Evolutionary conservation across 2,797 vertebrate genomes (phyloP).

Genomic region (Enteromius viviparus): DNA sequence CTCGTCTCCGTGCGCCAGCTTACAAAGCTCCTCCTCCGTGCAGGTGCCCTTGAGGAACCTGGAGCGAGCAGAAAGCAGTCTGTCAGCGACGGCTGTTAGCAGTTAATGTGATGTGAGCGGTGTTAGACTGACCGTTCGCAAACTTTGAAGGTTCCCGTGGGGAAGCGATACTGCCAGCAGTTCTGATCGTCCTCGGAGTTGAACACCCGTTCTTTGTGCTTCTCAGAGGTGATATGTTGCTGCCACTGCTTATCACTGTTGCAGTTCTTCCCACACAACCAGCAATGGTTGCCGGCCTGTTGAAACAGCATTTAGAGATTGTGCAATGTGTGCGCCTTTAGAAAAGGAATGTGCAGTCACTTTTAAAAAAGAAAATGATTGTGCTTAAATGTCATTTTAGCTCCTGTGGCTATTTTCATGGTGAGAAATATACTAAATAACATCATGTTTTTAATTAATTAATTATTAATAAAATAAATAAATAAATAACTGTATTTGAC

Average conservation of each 20-base stretch:
- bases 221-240: constrained; percentile 97
- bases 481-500: too few species aligned
- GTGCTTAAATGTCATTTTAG: too few species aligned
- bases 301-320: constrained; percentile 1
- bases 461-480: too few species aligned
- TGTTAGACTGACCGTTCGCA: constrained; percentile 85
- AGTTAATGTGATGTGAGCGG: not conserved
- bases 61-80: constrained; percentile 38
- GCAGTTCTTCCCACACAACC: constrained; percentile 98
- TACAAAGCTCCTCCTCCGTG: constrained; percentile 87
- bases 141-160: constrained; percentile 91
- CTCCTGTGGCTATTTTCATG: too few species aligned
- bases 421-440: too few species aligned
- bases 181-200: constrained; percentile 96
- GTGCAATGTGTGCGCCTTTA: not conserved
- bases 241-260: constrained; percentile 99
- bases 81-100: not conserved
- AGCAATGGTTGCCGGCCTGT: constrained; percentile 96
- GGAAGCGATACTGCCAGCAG: constrained; percentile 98
- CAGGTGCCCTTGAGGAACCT: constrained; percentile 89
- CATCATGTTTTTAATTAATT: too few species aligned
- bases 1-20: constrained; percentile 91
- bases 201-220: constrained; percentile 98
- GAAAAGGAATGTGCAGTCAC: too few species aligned
- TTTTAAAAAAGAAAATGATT: not conserved